Evolutionary conservation across 2,888 invertebrate genomes (phyloP), one percentile per base, ranked within the genome.

Genomic region (Drosophila nigritarsus): DNA sequence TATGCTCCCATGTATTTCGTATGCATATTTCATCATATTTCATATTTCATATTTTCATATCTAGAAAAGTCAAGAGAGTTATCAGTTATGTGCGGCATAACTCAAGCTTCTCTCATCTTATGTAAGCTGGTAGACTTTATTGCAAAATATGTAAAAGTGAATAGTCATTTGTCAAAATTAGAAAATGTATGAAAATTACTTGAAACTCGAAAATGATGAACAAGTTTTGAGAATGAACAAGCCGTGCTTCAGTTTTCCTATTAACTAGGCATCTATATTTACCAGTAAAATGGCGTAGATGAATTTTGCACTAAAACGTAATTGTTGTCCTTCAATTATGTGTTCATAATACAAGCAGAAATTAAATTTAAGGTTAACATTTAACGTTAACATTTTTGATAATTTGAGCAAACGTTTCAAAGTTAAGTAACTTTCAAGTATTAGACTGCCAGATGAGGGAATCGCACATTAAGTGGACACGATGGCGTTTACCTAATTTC

Each of bases 401-500:
- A 32, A 32, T 15, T 29, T 29, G 2, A 29, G 11, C 29, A 2
- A n/a, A 30, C n/a, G n/a, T 29, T 18, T 27, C 36, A 34, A 58
- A 55, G 48, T 36, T 50, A 29, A 60, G 15, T 34, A 51, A 36
- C 40, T 45, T 45, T 60, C 11, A 34, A 42, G 42, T 32, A 20
- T 38, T 45, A 48, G 54, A 38, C 45, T 27, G 24, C 24, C 53
- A 36, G 56, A 40, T 58, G 67, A 36, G 40, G 32, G 40, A 58
- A 61, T 58, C 49, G 56, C 54, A 45, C 62, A 63, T 79, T 49
- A 79, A 53, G 62, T 65, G 70, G 20, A 27, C 59, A 50, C 53
- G 42, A 49, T 59, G 61, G 50, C 61, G 80, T 75, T 69, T 65
- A 75, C 75, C 79, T 69, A 69, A 76, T 59, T 61, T 75, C 2